Base-by-base conservation (phyloP, 1,140 invertebrate species). In the Lethocerus indicus region DNA sequence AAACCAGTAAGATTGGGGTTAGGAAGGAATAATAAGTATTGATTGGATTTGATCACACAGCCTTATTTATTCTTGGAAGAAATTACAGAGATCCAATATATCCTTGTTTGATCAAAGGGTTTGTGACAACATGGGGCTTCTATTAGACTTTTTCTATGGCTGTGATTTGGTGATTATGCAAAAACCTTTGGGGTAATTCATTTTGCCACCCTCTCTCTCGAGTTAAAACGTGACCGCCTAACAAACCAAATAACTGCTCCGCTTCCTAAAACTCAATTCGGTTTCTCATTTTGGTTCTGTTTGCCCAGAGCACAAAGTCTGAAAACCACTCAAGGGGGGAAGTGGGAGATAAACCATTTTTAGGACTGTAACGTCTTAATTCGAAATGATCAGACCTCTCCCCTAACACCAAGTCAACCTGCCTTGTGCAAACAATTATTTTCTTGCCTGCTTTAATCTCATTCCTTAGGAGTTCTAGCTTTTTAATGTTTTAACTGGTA, bases 11-110 rank as follows among this genome's bases (percentile, higher is more conserved):
- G 23, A 44, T 44, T 28, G 42, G 42, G 42, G 42, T 44, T 44
- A 44, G 42, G 42, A 44, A 26, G 14, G 42, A 44, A 44, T 44
- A 44, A 44, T 44, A 44, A 44, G 42, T 44, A 44, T 44, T 44
- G 42, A 44, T 44, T 44, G 24, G 14, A 44, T 16, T 16, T n/a
- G 42, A 44, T 44, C 42, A 44, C 42, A 44, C 42, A n/a, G n/a
- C 29, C 42, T 44, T 44, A 44, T 44, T 44, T 44, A 44, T 42
- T 24, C 37, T 39, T 20, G 21, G 40, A 44, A 44, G 42, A 44
- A 44, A 44, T 44, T 44, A 44, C 42, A 44, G 27, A 13, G 29
- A 44, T 28, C 42, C 42, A 44, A 44, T 44, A 44, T 27, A 25
- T 24, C 42, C 26, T 27, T 44, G 42, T 44, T 44, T 44, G 42